Base-by-base conservation (phyloP, 2,113 vertebrate genomes). In the Lipophrys pholis region DNA sequence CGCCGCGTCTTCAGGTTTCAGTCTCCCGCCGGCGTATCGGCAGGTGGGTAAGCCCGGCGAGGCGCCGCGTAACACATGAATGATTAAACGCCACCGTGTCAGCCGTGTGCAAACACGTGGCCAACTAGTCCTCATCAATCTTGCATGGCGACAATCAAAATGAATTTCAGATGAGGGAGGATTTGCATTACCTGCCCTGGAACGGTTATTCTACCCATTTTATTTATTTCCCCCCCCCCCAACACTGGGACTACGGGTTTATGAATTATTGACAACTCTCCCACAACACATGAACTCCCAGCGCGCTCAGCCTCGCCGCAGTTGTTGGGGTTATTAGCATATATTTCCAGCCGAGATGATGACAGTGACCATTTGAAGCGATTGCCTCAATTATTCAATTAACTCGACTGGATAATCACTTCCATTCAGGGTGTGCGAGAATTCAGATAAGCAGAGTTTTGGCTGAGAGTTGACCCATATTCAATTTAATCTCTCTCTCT, bases 121-220 rank as follows among this genome's bases (percentile, higher is more conserved):
- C 76, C 71, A 48, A 74, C 60, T 15, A 67, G 30, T 61, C 77
- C 76, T 83, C 78, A 89, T 92, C 73, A 82, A 87, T 90, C n/a
- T 79, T 90, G 59, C 61, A 91, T 83, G 62, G 16, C 45, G 80
- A 77, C 73, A 80, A 90, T 90, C 81, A 81, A 80, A 90, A 83
- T 70, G 73, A 86, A 88, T 89, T 80, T 61, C 55, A 76, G 62
- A 90, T 86, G 82, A 81, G 50, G 50, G 6, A 55, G 3, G 10
- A 49, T 72, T 73, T 54, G 66, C 48, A 14, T 49, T 76, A 89
- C 83, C 85, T 89, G 64, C 80, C 42, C 54, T 42, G 55, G 8
- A 57, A 61, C 46, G 8, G 2, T 16, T 52, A 55, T 14, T 82
- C 10, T 30, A 30, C 21, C 21, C 21, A 30, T 30, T 30, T 30